phyloP scores from a whole-genome alignment of 2,888 invertebrate species.

The Tethea ocularis region DNA sequence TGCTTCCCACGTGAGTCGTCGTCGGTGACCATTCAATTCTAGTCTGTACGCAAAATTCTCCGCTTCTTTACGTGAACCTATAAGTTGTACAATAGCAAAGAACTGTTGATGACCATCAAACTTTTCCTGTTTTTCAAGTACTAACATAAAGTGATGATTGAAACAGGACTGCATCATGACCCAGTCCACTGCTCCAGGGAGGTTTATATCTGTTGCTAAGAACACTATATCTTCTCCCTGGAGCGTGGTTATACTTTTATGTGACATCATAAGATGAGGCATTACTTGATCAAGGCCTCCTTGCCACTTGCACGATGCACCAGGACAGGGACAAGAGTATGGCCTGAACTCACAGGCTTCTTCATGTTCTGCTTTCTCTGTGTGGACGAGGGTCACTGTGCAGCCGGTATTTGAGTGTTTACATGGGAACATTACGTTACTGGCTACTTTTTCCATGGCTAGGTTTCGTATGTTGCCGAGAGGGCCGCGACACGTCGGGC shows the following conservation, averaged over 20 bases:
- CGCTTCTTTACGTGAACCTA: slow-evolving; percentile 99
- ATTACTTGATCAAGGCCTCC: slow-evolving; percentile 99
- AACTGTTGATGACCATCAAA: slow-evolving; percentile 98
- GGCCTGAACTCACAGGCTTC: slow-evolving; percentile 99
- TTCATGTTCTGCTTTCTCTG: slow-evolving; percentile 99
- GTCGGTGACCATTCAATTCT: slow-evolving; percentile 97
- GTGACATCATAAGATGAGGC: slow-evolving; percentile 98
- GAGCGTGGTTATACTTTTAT: slow-evolving; percentile 98
- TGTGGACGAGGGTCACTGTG: slow-evolving; percentile 94
- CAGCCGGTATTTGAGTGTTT: slow-evolving; percentile 99
- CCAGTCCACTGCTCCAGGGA: slow-evolving; percentile 99
- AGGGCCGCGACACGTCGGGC: slow-evolving; percentile 99
- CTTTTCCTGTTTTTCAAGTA: slow-evolving; percentile 99
- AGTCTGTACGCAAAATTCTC: slow-evolving; percentile 99
- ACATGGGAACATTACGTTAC: slow-evolving; percentile 99
- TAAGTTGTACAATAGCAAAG: slow-evolving; percentile 99
- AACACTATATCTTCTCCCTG: slow-evolving; percentile 99
- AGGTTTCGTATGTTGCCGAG: slow-evolving; percentile 98
- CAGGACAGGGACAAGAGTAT: slow-evolving; percentile 99
- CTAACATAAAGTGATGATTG: slow-evolving; percentile 99
- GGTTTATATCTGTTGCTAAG: slow-evolving; percentile 99
- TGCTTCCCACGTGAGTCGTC: slow-evolving; percentile 99
- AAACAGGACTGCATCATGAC: slow-evolving; percentile 99
- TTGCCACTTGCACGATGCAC: slow-evolving; percentile 99
- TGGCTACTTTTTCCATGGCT: slow-evolving; percentile 99